A percentile compares a stretch with the other conserved stretches of the same genome.
phyloP scores from a whole-genome alignment of 2,797 vertebrate species.

The Mormyrops attenuatus region DNA sequence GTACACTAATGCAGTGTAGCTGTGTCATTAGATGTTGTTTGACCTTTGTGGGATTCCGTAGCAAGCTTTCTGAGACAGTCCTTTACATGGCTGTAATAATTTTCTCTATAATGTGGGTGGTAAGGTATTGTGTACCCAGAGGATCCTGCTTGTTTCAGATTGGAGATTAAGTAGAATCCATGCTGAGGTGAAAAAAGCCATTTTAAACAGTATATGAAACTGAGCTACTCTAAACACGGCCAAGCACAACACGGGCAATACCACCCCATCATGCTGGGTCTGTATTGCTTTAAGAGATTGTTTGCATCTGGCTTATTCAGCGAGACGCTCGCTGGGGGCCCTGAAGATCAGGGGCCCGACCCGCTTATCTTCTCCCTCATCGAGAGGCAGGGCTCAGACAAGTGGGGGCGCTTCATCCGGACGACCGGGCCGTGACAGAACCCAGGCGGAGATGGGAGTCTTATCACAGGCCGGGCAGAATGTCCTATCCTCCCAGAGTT shows the following conservation, averaged over 20 bases:
- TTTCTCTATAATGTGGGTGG: conserved; percentile 24
- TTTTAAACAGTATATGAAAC: conserved; percentile 50
- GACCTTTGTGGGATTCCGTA: background rate
- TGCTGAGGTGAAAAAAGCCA: conserved; percentile 42
- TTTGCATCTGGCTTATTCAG: conserved; percentile 60
- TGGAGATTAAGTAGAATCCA: conserved; percentile 47
- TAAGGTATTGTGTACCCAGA: conserved; percentile 30
- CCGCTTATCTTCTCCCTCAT: conserved; percentile 55
- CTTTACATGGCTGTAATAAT: conserved; percentile 19
- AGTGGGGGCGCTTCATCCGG: conserved; percentile 38
- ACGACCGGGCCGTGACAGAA: conserved; percentile 36
- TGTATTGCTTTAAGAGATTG: conserved; percentile 56
- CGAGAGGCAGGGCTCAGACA: background rate
- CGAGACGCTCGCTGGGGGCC: conserved; percentile 38
- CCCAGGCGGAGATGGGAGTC: conserved; percentile 34
- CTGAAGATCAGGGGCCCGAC: conserved; percentile 44
- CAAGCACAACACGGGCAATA: conserved; percentile 54
- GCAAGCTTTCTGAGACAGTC: conserved; percentile 7
- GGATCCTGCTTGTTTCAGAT: conserved; percentile 24
- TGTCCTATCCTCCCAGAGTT: conserved; percentile 27
- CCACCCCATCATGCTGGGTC: conserved; percentile 30
- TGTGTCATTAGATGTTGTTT: background rate
- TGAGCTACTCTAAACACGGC: conserved; percentile 36
- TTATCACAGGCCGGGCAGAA: conserved; percentile 32
- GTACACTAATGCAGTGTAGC: background rate